A percentile compares a stretch with the other conserved stretches of the same genome.
Conservation (phyloP, 2,888 invertebrate genomes). For the Conus canariensis region DNA sequence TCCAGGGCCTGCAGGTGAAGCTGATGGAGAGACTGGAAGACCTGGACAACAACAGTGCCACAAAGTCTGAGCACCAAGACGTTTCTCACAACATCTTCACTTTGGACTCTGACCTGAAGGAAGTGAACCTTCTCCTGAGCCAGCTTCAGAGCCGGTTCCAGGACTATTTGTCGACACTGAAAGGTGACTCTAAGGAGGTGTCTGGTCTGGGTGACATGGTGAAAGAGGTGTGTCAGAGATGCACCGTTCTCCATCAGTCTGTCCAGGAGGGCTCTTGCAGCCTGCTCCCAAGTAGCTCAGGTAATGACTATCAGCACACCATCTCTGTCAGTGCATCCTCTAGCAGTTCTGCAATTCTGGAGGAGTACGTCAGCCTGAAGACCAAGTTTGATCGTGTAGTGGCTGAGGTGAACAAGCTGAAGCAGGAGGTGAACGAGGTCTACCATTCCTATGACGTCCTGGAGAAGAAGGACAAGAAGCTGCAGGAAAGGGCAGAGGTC, state of each 20-base stretch:
- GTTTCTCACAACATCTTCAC: constrained; percentile 62
- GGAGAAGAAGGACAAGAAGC: constrained; percentile 59
- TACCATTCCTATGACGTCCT: constrained; percentile 59
- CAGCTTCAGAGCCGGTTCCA: constrained; percentile 61
- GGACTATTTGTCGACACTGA: constrained; percentile 54
- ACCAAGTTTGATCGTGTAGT: constrained; percentile 62
- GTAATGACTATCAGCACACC: constrained; percentile 49
- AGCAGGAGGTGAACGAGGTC: constrained; percentile 60
- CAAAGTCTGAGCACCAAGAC: constrained; percentile 49
- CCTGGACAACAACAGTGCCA: constrained; percentile 20
- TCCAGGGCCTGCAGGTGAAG: constrained; percentile 60
- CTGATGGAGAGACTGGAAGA: constrained; percentile 52
- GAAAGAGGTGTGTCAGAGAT: constrained; percentile 63
- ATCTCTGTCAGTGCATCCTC: constrained; percentile 52
- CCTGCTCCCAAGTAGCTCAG: constrained; percentile 18
- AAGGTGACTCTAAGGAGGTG: constrained; percentile 55
- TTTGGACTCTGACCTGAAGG: constrained; percentile 66
- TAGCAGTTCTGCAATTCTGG: constrained; percentile 48
- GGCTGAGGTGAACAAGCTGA: constrained; percentile 63
- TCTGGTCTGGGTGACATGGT: constrained; percentile 58
- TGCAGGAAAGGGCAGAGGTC: constrained; percentile 81
- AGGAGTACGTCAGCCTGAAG: constrained; percentile 59
- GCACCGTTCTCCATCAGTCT: constrained; percentile 62
- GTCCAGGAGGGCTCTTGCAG: constrained; percentile 56
- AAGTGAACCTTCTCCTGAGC: constrained; percentile 60